Evolutionary conservation across 2,888 invertebrate genomes (phyloP), one percentile per base, ranked within the genome.

Genomic region (Seira ritae): DNA sequence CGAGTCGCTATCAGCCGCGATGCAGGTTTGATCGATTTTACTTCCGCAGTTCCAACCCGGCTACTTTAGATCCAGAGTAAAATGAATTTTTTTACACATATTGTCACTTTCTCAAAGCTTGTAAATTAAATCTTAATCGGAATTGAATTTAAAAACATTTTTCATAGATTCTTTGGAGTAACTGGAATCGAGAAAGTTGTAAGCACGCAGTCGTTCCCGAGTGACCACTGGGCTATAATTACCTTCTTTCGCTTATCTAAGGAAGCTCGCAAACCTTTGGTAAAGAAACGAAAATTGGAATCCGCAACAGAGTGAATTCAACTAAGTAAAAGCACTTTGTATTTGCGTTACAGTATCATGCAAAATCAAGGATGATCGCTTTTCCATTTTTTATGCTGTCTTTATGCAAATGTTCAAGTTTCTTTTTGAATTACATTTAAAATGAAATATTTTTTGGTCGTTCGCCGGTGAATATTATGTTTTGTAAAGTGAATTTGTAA

Each of bases 191-290:
- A 93, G 88, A 91, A 92, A 84, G 89, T 92, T 6, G 79, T 90
- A 15, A 90, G 90, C 2, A 92, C 92, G 73, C 91, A 91, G 84
- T 89, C 91, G 73, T 93, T 92, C 89, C 92, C 92, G 1, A 92
- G 92, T 88, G 93, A 93, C 89, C 93, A 93, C 87, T 93, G 93
- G 93, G 93, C 92, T 0, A 89, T 93, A 20, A 78, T 90, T 19
- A 87, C 91, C 66, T 88, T 87, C 84, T 90, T 91, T 88, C 80
- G 71, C 1, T 24, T 89, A 3, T 74, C 82, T n/a, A 80, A 86
- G 42, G 88, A 89, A 60, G 87, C 88, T 65, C 65, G 89, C 4
- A 86, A 87, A 66, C 89, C 89, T 1, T n/a, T 22, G 2, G 78
- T 85, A 8, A 84, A 80, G 60, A 87, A 88, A 70, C 82, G 87